These are phyloP conservation scores for Yoshiicerus persimilis DNA, from an alignment of 1,140 invertebrate species.

Conservation along the genomic window DNA sequence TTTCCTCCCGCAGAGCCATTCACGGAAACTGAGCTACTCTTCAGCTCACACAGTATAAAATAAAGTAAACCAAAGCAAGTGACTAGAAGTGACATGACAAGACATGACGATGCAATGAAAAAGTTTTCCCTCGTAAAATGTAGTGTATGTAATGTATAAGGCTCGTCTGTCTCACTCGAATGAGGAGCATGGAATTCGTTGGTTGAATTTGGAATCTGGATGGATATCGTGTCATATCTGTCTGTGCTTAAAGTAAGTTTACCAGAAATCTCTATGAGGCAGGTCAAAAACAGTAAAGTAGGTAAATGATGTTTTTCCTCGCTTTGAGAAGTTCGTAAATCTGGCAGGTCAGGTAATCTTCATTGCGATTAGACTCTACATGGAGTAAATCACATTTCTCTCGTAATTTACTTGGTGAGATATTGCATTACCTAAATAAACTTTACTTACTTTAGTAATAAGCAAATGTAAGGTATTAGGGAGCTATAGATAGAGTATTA, in stretches of 20 bases:
- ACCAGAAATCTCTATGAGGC: neutral
- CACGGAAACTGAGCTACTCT: neutral
- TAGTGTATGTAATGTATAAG: neutral
- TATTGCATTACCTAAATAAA: neutral
- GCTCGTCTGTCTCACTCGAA: neutral
- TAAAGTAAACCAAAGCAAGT: neutral
- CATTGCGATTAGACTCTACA: neutral
- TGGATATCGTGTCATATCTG: neutral
- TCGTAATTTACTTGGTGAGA: neutral
- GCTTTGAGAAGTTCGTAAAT: neutral
- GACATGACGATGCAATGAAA: constrained; percentile 8
- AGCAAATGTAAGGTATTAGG: too few species aligned
- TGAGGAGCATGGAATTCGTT: neutral
- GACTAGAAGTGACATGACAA: neutral
- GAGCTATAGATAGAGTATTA: too few species aligned
- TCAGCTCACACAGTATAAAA: neutral
- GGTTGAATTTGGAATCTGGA: neutral
- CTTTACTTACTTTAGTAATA: too few species aligned
- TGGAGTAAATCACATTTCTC: neutral
- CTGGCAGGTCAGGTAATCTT: neutral
- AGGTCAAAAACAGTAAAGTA: constrained; percentile 10
- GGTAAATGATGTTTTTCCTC: constrained; percentile 14
- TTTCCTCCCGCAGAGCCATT: constrained; percentile 1
- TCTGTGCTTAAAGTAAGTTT: neutral
- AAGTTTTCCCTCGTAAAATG: constrained; percentile 7